Evolutionary conservation across 2,888 invertebrate species (phyloP).

Genomic region (Aphodius granarius): DNA sequence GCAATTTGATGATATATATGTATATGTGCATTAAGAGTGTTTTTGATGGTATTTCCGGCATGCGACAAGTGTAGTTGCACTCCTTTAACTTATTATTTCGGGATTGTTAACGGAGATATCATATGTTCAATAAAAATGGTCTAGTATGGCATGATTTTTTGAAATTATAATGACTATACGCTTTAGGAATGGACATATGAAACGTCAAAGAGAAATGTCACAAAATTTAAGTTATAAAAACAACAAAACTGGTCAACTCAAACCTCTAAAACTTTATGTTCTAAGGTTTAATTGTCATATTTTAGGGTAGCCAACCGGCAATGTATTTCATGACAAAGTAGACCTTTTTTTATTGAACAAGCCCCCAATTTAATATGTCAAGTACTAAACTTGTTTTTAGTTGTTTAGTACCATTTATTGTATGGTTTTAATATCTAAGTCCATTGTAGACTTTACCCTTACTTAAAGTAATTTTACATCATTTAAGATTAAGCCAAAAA

Average conservation of each 20-base stretch:
- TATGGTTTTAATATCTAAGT: background rate
- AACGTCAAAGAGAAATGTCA: too few relatives aligned
- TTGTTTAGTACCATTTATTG: background rate
- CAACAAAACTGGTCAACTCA: too few relatives aligned
- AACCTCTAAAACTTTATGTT: too few relatives aligned
- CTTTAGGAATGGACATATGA: too few relatives aligned
- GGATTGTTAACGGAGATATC: background rate
- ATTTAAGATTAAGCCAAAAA: background rate
- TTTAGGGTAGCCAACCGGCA: too few relatives aligned
- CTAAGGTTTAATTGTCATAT: too few relatives aligned
- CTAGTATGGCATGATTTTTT: background rate
- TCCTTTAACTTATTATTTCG: background rate
- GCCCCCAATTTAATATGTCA: too few relatives aligned
- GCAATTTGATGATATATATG: slow-evolving; percentile 6
- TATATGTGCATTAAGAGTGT: slow-evolving; percentile 14
- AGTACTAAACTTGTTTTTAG: too few relatives aligned
- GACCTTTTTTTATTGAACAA: too few relatives aligned
- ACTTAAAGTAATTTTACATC: background rate
- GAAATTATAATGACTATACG: too few relatives aligned
- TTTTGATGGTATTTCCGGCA: slow-evolving; percentile 14
- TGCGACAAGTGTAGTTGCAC: background rate
- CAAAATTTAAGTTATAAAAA: too few relatives aligned
- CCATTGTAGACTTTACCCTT: background rate
- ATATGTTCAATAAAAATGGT: background rate
- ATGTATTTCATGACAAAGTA: too few relatives aligned